Evolutionary conservation across 2,113 vertebrate genomes (phyloP).

Genomic region (Spheniscus mendiculus): DNA sequence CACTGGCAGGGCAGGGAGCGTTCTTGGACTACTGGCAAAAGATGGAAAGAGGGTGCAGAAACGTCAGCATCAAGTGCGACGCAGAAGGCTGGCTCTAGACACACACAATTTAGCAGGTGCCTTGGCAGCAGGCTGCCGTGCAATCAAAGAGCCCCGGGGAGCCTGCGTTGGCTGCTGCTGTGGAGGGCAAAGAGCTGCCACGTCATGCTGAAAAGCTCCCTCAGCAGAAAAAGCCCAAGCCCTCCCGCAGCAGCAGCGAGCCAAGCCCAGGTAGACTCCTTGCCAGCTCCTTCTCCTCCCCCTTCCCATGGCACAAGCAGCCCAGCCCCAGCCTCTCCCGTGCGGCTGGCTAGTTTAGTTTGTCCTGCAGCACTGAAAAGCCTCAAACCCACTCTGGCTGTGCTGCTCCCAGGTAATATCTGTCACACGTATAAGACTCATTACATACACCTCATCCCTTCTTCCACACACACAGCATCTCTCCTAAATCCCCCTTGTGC

Average conservation of each 20-base stretch:
- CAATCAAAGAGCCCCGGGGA: neutral
- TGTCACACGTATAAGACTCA: neutral
- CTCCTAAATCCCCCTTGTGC: neutral
- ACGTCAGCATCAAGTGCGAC: fast-evolving
- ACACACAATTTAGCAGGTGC: neutral
- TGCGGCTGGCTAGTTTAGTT: neutral
- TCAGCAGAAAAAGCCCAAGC: neutral
- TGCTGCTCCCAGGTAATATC: neutral
- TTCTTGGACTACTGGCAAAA: neutral
- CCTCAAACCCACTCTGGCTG: neutral
- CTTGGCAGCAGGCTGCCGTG: neutral
- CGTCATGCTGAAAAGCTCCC: neutral
- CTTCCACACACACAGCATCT: neutral
- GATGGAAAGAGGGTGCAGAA: neutral
- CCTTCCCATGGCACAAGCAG: neutral
- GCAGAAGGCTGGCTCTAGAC: neutral
- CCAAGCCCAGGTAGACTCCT: neutral
- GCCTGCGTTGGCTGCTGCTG: neutral
- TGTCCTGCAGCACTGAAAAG: neutral
- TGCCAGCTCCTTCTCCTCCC: neutral
- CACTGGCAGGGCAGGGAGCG: fast-evolving
- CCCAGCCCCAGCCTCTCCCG: neutral
- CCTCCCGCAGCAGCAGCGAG: neutral
- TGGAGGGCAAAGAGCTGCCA: neutral
- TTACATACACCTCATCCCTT: neutral